Evolutionary conservation across 2,888 invertebrate species (phyloP).

Genomic region (Eurytoma adleriae): DNA sequence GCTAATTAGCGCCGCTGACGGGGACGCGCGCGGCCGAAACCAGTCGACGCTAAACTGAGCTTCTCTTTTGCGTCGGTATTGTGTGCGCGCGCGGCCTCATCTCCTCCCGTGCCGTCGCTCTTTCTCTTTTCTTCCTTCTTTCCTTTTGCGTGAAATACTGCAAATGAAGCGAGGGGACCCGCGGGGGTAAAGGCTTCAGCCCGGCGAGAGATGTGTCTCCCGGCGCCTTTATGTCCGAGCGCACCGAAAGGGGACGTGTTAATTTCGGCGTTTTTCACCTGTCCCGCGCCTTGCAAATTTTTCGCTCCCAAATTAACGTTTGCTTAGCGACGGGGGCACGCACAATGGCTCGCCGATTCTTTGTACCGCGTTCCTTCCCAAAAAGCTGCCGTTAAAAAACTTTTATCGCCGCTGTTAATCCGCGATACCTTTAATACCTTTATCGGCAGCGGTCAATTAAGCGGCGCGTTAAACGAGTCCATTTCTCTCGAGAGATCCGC

Average conservation of each 20-base stretch:
- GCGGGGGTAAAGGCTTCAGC: conserved; percentile 42
- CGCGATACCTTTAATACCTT: neutral
- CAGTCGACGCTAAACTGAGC: conserved; percentile 23
- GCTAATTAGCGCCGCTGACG: conserved; percentile 55
- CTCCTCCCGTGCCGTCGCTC: neutral
- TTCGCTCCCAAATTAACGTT: conserved; percentile 41
- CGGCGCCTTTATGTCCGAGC: neutral
- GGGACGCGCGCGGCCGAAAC: conserved; percentile 17
- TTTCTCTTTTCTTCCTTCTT: neutral
- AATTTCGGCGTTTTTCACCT: conserved; percentile 47
- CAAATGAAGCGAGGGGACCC: conserved; percentile 32
- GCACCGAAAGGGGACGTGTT: conserved; percentile 31
- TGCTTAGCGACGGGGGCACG: conserved; percentile 5
- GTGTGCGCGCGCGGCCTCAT: neutral
- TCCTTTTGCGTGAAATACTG: conserved; percentile 42
- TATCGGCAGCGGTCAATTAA: neutral
- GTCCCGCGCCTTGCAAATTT: conserved; percentile 28
- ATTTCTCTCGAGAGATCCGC: neutral
- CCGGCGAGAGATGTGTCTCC: conserved; percentile 31
- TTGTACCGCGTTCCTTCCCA: neutral
- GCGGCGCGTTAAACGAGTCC: neutral
- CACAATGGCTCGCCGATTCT: neutral
- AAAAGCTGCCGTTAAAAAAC: neutral
- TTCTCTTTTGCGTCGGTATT: conserved; percentile 36
- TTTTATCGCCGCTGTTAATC: neutral